A percentile compares a stretch with the other conserved stretches of the same genome.
phyloP scores from a whole-genome alignment of 2,797 vertebrate genomes.

The Simalia tracyae region DNA sequence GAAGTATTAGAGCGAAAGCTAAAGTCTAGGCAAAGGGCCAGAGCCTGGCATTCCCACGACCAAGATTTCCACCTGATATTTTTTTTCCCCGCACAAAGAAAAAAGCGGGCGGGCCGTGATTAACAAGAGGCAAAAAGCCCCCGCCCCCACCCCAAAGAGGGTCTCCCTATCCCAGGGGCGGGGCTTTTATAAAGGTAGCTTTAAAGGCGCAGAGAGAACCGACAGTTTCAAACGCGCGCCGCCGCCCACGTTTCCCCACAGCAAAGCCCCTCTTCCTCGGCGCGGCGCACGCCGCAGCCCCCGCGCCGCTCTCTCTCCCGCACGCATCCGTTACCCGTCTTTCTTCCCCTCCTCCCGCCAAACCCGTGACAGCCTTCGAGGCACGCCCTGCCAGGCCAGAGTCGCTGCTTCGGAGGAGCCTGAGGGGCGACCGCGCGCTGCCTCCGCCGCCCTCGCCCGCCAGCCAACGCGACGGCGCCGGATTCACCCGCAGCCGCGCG shows the following conservation, averaged over 20 bases:
- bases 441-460: neutral
- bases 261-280: neutral
- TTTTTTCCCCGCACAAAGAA: neutral
- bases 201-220: neutral
- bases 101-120: neutral
- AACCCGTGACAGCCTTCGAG: neutral
- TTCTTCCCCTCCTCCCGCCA: neutral
- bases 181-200: neutral
- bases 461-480: neutral
- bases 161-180: neutral
- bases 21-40: neutral
- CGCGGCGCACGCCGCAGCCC: neutral
- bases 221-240: neutral
- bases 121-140: neutral
- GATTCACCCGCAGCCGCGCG: neutral
- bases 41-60: neutral
- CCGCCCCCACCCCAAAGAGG: neutral
- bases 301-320: neutral
- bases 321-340: neutral
- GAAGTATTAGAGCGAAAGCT: neutral
- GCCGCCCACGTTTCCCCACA: neutral
- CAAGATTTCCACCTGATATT: neutral
- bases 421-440: neutral
- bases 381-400: neutral
- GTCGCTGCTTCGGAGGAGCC: neutral